phyloP scores from a whole-genome alignment of 2,797 vertebrate genomes.

The Sternarchorhynchus goeldii region DNA sequence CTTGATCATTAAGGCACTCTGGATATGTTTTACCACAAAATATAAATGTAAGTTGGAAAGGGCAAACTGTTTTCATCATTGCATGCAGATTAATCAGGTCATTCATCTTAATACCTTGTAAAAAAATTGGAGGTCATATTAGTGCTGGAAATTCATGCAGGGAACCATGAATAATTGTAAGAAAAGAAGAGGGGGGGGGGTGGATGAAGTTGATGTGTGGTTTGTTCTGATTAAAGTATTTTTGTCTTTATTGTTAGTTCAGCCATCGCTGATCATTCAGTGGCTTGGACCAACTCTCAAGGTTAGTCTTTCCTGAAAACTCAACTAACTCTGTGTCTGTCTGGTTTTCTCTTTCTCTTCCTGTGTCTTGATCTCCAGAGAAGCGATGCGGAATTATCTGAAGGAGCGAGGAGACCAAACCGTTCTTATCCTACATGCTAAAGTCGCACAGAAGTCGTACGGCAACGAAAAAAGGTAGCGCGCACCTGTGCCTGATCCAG shows the following conservation, averaged over 20 bases:
- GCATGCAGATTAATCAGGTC: no score
- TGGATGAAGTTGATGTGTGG: no score
- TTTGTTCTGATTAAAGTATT: no score
- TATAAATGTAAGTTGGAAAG: no score
- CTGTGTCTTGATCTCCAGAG: slow-evolving; percentile 72
- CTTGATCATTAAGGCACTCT: no score
- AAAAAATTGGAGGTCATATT: no score
- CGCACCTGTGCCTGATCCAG: not conserved
- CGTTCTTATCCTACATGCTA: slow-evolving; percentile 97
- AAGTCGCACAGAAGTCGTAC: slow-evolving; percentile 98
- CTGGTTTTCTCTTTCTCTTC: not conserved
- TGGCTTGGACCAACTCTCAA: not conserved
- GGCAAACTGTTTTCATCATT: no score
- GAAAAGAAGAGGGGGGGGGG: no score
- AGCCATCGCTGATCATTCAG: not conserved
- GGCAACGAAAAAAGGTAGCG: slow-evolving; percentile 95
- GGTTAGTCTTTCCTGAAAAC: not conserved
- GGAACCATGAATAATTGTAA: no score
- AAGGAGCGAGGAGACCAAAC: slow-evolving; percentile 99
- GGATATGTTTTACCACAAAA: no score
- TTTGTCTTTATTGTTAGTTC: not conserved
- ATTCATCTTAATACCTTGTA: no score
- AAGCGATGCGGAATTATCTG: slow-evolving; percentile 98
- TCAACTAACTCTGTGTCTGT: slow-evolving; percentile 37
- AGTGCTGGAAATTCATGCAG: no score